These are phyloP conservation scores for Cairina moschata DNA, from an alignment of 2,113 vertebrate species.

Conservation along the genomic window DNA sequence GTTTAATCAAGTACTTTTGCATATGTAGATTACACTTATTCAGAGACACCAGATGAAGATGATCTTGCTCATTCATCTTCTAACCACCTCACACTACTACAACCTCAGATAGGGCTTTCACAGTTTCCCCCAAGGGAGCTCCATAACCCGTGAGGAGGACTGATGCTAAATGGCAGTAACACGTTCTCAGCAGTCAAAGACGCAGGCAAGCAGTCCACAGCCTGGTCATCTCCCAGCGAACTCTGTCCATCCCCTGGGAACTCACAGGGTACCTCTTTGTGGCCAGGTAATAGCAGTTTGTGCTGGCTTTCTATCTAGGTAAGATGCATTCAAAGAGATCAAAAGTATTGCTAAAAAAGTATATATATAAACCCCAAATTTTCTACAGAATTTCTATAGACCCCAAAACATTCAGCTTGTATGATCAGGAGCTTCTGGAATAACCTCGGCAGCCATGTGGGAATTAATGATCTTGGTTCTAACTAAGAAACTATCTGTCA, in stretches of 20 bases:
- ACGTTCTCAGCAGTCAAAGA: rapidly evolving
- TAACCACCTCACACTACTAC: not conserved
- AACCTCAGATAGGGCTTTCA: not conserved
- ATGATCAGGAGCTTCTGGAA: not conserved
- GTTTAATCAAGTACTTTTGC: not conserved
- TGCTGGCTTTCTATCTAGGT: not conserved
- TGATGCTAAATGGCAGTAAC: not conserved
- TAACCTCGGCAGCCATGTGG: not conserved
- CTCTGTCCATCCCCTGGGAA: not conserved
- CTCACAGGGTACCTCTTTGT: rapidly evolving
- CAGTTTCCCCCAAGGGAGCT: not conserved
- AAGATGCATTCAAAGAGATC: not conserved
- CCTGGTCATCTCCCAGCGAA: not conserved
- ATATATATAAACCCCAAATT: not conserved
- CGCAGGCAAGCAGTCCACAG: not conserved
- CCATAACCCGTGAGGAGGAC: not conserved
- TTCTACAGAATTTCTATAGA: not conserved
- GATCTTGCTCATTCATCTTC: not conserved
- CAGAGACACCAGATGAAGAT: not conserved
- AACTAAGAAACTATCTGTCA: not conserved
- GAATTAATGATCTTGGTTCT: not conserved
- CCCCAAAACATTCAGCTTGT: not conserved
- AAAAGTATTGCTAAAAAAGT: not conserved
- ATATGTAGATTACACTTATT: not conserved
- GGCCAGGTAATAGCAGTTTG: not conserved